Conservation (phyloP, 1,140 invertebrate species). For the Apolygus lucorum region DNA sequence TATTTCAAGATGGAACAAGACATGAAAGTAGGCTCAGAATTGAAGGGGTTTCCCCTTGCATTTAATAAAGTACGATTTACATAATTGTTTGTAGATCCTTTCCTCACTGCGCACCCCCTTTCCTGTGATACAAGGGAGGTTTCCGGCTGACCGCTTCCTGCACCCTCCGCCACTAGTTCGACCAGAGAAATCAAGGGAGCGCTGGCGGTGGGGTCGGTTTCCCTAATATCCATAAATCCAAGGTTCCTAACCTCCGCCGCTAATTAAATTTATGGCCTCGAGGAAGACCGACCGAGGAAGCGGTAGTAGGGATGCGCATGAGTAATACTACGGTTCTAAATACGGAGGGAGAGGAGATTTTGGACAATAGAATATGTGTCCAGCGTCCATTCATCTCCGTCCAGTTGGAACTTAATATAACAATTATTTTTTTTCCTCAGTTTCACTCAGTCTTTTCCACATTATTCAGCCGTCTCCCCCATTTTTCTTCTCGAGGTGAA, state of each 20-base stretch:
- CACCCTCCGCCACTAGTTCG: neutral
- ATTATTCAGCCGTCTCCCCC: too few relatives aligned
- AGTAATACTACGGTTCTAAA: conserved; percentile 5
- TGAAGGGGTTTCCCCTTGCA: neutral
- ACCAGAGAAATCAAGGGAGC: neutral
- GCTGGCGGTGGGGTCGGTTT: neutral
- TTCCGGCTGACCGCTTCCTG: conserved; percentile 23
- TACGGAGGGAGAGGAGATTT: too few relatives aligned
- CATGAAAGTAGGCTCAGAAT: too few relatives aligned
- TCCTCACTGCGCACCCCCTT: neutral
- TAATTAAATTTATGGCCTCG: conserved; percentile 14
- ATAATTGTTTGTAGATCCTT: conserved; percentile 22
- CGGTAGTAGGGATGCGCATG: too few relatives aligned
- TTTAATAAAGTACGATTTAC: conserved; percentile 25
- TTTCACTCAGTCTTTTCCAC: too few relatives aligned
- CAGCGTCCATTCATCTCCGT: too few relatives aligned
- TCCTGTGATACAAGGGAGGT: neutral
- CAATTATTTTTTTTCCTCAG: too few relatives aligned
- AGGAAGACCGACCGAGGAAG: too few relatives aligned
- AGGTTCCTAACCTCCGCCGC: neutral
- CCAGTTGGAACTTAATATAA: too few relatives aligned
- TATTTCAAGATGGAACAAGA: too few relatives aligned
- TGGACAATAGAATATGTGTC: too few relatives aligned
- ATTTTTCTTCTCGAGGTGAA: too few relatives aligned
- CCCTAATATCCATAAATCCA: conserved; percentile 23